Base-by-base conservation (phyloP, 2,888 invertebrate species). In the Drosophila gaucha region DNA sequence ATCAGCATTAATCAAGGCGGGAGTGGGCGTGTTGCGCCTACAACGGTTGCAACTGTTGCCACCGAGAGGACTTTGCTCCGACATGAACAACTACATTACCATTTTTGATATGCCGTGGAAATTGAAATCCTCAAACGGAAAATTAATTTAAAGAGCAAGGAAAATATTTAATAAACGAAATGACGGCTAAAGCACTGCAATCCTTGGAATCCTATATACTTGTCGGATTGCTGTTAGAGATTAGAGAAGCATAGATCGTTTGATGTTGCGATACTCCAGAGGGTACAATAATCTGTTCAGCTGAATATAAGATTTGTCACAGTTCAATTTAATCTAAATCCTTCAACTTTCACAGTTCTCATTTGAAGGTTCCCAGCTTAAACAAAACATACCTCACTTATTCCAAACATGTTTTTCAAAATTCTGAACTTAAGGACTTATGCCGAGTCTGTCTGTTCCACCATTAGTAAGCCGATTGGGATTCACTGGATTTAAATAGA, bases 1-100 rank as follows among this genome's bases (percentile, higher is more conserved):
- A 88, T 88, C 89, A 88, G 71, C 86, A 87, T 88, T 89, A 86
- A 88, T 89, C 84, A 87, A 74, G 74, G 80, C 65, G 57, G 49
- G 63, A 26, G 46, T 55, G 56, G 50, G 66, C 43, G 41, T 38
- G 14, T 18, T 22, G 24, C 35, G 63, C 63, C 67, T 31, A 62
- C 54, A 64, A 44, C 9, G 18, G 35, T 33, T 43, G 41, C 78
- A 84, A 72, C 74, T 75, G 75, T 82, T 84, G 69, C 74, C 33
- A 26, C 35, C 33, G 9, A 4, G n/a, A 6, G 20, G 50, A 2
- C 33, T 12, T 8, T 12, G 24, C 16, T 30, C 33, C 18, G 31
- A 35, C 33, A 43, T 14, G 44, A 57, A 49, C 62, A 56, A 20
- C 57, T 44, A 64, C 41, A 55, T 70, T 69, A 59, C 46, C 67